Conservation (phyloP, 2,888 invertebrate species). For the Salpingus planirostris region DNA sequence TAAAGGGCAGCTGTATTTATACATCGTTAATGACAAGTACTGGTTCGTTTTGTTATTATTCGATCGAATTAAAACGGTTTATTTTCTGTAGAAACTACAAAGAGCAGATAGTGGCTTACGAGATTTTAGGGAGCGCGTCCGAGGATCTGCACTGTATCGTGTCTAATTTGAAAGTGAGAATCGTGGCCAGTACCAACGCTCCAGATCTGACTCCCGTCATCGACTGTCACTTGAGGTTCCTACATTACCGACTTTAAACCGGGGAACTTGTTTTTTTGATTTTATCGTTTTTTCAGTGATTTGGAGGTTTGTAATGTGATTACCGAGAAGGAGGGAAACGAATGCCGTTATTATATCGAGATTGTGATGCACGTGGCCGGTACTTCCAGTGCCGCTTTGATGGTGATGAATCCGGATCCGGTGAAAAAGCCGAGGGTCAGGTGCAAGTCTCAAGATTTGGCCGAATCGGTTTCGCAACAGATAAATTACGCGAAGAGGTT, state of each 20-base stretch:
- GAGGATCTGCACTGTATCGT: conserved; percentile 78
- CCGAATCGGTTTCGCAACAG: conserved; percentile 64
- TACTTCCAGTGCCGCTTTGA: conserved; percentile 31
- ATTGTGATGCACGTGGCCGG: conserved; percentile 53
- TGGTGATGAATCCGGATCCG: conserved; percentile 44
- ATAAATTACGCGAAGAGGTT: conserved; percentile 84
- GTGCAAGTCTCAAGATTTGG: conserved; percentile 64
- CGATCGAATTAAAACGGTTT: neutral
- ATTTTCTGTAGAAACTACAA: conserved; percentile 48
- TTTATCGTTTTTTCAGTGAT: conserved; percentile 42
- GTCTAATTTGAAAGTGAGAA: conserved; percentile 63
- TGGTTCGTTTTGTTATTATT: too few species aligned
- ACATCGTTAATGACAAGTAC: conserved; percentile 37
- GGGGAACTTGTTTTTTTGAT: neutral
- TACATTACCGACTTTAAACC: conserved; percentile 9
- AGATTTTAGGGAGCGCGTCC: conserved; percentile 61
- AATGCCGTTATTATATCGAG: conserved; percentile 58
- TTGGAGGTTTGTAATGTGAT: conserved; percentile 58
- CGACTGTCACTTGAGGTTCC: conserved; percentile 53
- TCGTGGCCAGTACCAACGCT: conserved; percentile 54
- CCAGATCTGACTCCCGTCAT: conserved; percentile 48
- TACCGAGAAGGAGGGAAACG: conserved; percentile 40
- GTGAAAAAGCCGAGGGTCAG: conserved; percentile 67
- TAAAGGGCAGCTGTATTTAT: conserved; percentile 71
- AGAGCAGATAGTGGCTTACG: conserved; percentile 78